phyloP scores from a whole-genome alignment of 2,888 invertebrate species.

The Oscheius sp. region DNA sequence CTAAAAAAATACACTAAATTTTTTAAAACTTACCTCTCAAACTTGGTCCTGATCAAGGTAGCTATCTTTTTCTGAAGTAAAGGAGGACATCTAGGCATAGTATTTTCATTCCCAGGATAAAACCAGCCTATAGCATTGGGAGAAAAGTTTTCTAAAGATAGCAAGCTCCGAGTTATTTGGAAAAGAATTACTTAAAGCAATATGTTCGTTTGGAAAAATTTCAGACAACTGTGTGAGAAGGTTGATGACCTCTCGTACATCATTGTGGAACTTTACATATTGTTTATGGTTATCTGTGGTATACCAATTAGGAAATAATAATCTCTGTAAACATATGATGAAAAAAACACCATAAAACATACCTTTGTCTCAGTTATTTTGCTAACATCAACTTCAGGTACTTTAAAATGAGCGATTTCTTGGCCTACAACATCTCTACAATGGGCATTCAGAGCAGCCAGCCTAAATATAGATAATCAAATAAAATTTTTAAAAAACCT shows the following conservation, averaged over 20 bases:
- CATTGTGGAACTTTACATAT: conserved; percentile 24
- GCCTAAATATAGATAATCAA: neutral
- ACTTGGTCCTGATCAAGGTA: conserved; percentile 30
- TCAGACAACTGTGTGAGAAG: conserved; percentile 30
- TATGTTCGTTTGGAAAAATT: conserved; percentile 22
- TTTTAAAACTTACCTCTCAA: conserved; percentile 24
- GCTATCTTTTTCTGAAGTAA: conserved; percentile 43
- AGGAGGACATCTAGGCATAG: conserved; percentile 35
- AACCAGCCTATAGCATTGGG: conserved; percentile 32
- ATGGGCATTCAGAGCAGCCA: neutral
- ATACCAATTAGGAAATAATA: neutral
- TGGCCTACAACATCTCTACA: neutral
- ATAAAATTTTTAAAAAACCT: neutral
- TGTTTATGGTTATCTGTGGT: conserved; percentile 4
- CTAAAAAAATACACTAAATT: neutral
- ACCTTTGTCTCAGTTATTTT: neutral
- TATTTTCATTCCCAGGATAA: conserved; percentile 22
- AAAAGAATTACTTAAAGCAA: neutral
- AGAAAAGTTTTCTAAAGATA: conserved; percentile 33
- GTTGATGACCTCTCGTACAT: conserved; percentile 29
- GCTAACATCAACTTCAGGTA: neutral
- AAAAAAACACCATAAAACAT: neutral
- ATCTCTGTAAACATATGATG: neutral
- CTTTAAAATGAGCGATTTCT: neutral
- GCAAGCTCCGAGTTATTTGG: neutral